Conservation (phyloP, 2,113 vertebrate genomes). For the Eupsittula cactorum region DNA sequence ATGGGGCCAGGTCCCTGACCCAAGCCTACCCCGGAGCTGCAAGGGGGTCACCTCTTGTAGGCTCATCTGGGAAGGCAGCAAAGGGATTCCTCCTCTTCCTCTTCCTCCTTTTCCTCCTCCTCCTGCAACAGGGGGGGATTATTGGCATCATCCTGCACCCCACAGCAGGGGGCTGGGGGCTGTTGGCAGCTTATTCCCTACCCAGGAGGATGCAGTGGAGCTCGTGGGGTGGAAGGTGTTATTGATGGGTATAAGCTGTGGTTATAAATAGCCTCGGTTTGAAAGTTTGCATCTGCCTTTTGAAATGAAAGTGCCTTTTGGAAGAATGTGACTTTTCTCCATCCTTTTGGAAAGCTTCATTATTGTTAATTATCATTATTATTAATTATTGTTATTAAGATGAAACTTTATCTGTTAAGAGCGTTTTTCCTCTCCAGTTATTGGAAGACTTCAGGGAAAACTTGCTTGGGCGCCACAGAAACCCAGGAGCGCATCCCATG, state of each 20-base stretch:
- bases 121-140: background rate
- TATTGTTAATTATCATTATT: background rate
- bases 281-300: constrained; percentile 17
- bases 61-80: background rate
- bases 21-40: accelerated
- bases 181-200: background rate
- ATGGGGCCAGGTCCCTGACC: accelerated
- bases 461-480: background rate
- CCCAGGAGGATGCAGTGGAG: background rate
- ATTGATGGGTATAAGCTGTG: background rate
- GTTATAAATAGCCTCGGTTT: background rate
- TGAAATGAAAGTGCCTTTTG: background rate
- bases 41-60: background rate
- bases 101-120: background rate
- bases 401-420: background rate
- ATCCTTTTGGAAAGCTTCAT: background rate
- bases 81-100: background rate
- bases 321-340: background rate
- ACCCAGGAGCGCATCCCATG: background rate
- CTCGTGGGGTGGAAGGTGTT: background rate
- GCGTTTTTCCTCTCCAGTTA: background rate
- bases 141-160: background rate
- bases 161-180: background rate
- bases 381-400: background rate
- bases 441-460: background rate